These are phyloP conservation scores for Pristionchus pacificus DNA, from an alignment of 1,140 invertebrate species.

Conservation along the genomic window DNA sequence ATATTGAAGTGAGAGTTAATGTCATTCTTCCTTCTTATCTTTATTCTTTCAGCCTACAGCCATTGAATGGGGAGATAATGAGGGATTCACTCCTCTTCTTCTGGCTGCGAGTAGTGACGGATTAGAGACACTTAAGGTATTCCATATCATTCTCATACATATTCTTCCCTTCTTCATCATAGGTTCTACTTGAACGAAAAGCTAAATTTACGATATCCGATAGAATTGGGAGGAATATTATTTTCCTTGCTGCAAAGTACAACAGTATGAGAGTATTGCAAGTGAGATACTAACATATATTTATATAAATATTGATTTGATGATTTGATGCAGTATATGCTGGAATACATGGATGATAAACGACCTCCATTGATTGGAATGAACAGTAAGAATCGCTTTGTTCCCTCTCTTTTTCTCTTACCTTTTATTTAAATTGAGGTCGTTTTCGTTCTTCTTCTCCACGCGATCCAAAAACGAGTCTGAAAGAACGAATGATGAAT, in stretches of 20 bases:
- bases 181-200: background rate
- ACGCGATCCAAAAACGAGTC: too few species aligned
- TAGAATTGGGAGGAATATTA: conserved; percentile 10
- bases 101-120: conserved; percentile 15
- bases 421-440: too few species aligned
- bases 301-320: too few species aligned
- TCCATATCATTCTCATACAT: too few species aligned
- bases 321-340: conserved; percentile 5
- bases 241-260: conserved; percentile 27
- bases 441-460: too few species aligned
- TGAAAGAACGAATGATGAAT: conserved; percentile 31
- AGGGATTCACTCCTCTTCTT: conserved; percentile 26
- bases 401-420: too few species aligned
- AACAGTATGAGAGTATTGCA: conserved; percentile 2
- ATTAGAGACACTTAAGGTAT: conserved; percentile 2
- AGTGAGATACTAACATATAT: background rate
- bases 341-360: conserved; percentile 7
- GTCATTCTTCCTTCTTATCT: background rate
- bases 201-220: conserved; percentile 1
- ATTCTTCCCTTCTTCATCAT: background rate
- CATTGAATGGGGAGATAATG: conserved; percentile 8
- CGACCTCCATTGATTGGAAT: too few species aligned
- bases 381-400: too few species aligned
- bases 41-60: background rate
- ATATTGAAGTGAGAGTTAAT: background rate